These are phyloP conservation scores for Scaptomyza flava DNA, from an alignment of 2,888 invertebrate species.

Conservation along the genomic window DNA sequence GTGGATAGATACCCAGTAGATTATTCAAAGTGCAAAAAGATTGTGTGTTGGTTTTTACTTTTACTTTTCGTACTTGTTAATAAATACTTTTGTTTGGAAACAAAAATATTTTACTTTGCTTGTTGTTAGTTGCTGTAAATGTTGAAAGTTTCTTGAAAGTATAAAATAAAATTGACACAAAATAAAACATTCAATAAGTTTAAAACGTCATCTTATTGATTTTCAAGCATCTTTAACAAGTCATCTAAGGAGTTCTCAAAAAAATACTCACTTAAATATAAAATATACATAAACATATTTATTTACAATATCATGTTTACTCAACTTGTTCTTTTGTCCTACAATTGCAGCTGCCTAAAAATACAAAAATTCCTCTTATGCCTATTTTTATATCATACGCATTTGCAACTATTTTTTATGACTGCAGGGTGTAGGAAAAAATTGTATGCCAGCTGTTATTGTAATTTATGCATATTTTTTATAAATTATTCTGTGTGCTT, in stretches of 20 bases:
- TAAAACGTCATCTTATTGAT: no score
- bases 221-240: no score
- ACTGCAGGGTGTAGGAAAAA: slow-evolving; percentile 22
- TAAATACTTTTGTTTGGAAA: not conserved
- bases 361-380: not conserved
- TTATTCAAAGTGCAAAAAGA: not conserved
- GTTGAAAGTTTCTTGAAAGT: no score
- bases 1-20: not conserved
- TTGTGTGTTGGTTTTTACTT: not conserved
- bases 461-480: slow-evolving; percentile 71
- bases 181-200: no score
- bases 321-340: not conserved
- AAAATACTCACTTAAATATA: no score
- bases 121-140: no score
- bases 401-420: slow-evolving; percentile 5
- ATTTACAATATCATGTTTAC: no score
- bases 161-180: no score
- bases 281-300: no score
- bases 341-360: not conserved
- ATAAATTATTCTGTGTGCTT: slow-evolving; percentile 45
- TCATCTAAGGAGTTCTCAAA: no score
- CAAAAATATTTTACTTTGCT: not conserved
- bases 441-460: slow-evolving; percentile 59
- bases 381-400: not conserved
- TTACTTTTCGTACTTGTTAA: not conserved